Evolutionary conservation across 2,113 vertebrate genomes (phyloP).

Genomic region (Xyliphius kryptos): DNA sequence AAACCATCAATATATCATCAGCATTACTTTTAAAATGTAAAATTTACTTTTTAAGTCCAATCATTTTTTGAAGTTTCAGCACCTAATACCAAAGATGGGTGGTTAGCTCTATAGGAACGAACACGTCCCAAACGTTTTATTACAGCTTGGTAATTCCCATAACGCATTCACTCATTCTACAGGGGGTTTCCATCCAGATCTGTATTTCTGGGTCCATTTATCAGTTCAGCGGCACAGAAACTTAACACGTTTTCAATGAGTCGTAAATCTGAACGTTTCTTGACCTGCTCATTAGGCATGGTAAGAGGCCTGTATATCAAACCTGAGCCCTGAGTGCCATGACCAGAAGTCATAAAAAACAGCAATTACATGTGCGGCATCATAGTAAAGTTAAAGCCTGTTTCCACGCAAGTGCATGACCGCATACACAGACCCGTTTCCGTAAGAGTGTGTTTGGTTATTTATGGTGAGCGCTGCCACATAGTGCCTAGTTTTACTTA

Average conservation of each 20-base stretch:
- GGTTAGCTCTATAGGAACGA: too few relatives aligned
- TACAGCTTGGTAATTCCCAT: too few relatives aligned
- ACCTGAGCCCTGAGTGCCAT: conserved; percentile 45
- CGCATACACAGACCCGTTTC: conserved; percentile 1
- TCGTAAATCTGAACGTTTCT: conserved; percentile 49
- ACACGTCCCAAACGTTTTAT: too few relatives aligned
- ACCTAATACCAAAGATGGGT: too few relatives aligned
- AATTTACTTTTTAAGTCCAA: too few relatives aligned
- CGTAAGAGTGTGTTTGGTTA: conserved; percentile 17
- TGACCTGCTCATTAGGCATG: conserved; percentile 51
- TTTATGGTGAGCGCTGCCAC: conserved; percentile 36
- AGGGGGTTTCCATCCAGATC: conserved; percentile 10
- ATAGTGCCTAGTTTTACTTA: conserved; percentile 50
- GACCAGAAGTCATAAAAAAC: conserved; percentile 50
- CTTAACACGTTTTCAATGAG: conserved; percentile 48
- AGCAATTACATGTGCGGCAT: conserved; percentile 29
- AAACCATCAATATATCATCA: too few relatives aligned
- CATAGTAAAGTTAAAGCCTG: conserved; percentile 29
- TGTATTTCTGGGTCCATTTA: conserved; percentile 44
- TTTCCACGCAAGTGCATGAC: background rate
- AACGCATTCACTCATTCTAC: too few relatives aligned
- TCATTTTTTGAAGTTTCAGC: too few relatives aligned
- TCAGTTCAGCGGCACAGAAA: conserved; percentile 51
- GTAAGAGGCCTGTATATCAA: conserved; percentile 51
- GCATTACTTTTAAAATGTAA: too few relatives aligned